Percentiles rank a stretch among this genome's conserved stretches.
phyloP scores from a whole-genome alignment of 2,888 invertebrate genomes.

The Cordilura impudica region DNA sequence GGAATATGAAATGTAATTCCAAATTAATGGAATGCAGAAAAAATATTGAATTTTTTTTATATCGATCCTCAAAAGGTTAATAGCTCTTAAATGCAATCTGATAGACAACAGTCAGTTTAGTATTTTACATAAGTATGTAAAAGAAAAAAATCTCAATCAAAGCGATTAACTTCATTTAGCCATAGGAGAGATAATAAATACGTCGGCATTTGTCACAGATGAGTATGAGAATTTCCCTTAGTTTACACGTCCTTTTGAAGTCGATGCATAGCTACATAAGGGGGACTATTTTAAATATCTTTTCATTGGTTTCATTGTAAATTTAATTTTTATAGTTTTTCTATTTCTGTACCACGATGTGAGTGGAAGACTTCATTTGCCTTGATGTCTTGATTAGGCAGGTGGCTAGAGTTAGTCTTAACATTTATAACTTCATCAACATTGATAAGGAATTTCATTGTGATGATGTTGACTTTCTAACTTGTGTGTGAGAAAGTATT shows the following conservation, averaged over 20 bases:
- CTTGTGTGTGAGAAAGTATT: conserved; percentile 15
- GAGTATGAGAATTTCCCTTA: not conserved
- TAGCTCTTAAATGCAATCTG: not conserved
- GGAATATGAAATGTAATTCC: too few relatives aligned
- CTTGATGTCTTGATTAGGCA: conserved; percentile 61
- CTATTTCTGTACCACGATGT: conserved; percentile 18
- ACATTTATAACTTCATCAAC: conserved; percentile 49
- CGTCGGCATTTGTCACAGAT: conserved; percentile 52
- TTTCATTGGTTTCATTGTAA: not conserved
- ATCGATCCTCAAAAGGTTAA: too few relatives aligned
- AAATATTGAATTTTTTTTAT: too few relatives aligned
- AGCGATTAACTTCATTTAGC: conserved; percentile 54
- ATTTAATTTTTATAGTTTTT: conserved; percentile 15
- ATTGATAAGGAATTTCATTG: conserved; percentile 35
- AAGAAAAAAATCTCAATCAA: conserved; percentile 40
- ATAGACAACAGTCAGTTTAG: not conserved
- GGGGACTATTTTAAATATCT: conserved; percentile 18
- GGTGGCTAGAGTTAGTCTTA: conserved; percentile 41
- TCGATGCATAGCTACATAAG: conserved; percentile 24
- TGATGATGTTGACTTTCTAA: not conserved
- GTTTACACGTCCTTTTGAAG: not conserved
- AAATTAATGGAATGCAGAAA: too few relatives aligned
- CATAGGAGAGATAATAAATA: conserved; percentile 48
- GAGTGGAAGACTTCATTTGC: conserved; percentile 27
- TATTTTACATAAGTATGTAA: not conserved